These are phyloP conservation scores for Palythoa grandis DNA, from an alignment of 92 coral and sea anemone species.

Conservation along the genomic window DNA sequence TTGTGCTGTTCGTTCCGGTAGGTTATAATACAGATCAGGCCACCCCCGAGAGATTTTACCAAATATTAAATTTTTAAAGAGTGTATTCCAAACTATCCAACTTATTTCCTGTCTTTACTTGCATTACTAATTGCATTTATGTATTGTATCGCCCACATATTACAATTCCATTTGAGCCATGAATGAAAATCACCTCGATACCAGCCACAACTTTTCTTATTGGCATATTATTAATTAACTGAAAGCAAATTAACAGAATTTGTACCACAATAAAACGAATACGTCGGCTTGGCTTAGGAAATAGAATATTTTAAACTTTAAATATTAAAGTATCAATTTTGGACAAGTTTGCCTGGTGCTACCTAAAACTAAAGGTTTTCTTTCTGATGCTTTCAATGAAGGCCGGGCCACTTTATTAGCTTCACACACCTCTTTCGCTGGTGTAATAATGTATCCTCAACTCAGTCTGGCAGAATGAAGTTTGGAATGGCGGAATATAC, in stretches of 20 bases:
- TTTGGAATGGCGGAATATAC: neutral
- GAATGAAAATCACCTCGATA: constrained; percentile 30
- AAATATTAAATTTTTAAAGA: constrained; percentile 34
- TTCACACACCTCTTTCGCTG: neutral
- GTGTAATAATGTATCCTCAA: neutral
- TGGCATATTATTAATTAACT: constrained; percentile 11
- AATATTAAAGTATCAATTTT: neutral
- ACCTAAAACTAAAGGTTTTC: neutral
- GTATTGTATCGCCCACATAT: constrained; percentile 11
- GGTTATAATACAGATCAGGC: neutral
- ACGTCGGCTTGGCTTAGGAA: neutral
- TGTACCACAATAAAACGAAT: constrained; percentile 2
- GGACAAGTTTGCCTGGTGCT: neutral
- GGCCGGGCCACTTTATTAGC: neutral
- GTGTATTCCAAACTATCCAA: neutral
- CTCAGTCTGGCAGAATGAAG: neutral
- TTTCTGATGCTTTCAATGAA: no score
- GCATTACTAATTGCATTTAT: constrained; percentile 21
- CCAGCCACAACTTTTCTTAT: neutral
- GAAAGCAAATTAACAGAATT: neutral
- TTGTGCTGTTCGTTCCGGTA: neutral
- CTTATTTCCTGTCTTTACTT: neutral
- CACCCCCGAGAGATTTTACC: constrained; percentile 3
- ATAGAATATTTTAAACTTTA: neutral
- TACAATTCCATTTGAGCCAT: neutral